Evolutionary conservation across 92 coral and sea anemone genomes (phyloP).

Genomic region (Epizoanthus rinbou): DNA sequence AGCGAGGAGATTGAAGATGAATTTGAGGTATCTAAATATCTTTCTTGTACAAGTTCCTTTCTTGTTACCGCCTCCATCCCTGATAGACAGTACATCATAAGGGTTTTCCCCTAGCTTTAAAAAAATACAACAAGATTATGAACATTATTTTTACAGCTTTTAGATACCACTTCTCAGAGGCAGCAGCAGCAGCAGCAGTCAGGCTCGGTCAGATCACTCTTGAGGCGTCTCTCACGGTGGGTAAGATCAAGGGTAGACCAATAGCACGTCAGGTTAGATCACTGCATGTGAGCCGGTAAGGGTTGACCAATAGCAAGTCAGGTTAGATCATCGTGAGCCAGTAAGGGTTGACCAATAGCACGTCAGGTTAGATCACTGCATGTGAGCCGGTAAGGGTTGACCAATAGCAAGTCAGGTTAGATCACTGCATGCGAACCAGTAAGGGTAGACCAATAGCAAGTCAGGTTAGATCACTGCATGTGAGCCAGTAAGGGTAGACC

Average conservation of each 20-base stretch:
- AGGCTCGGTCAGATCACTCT: slow-evolving; percentile 54
- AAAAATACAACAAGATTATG: neutral
- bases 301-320: too few species aligned
- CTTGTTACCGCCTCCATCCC: too few species aligned
- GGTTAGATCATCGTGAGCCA: too few species aligned
- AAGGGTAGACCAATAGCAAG: neutral
- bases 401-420: slow-evolving; percentile 12
- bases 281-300: too few species aligned
- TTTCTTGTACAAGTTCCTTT: neutral
- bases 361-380: too few species aligned
- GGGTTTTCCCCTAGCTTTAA: too few species aligned
- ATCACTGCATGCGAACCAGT: slow-evolving; percentile 38
- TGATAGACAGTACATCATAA: too few species aligned
- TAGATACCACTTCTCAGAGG: slow-evolving; percentile 7
- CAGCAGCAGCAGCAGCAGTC: slow-evolving; percentile 40
- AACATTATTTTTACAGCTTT: slow-evolving; percentile 20
- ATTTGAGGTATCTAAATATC: slow-evolving; percentile 41
- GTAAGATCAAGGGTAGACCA: slow-evolving; percentile 19
- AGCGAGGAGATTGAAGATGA: slow-evolving; percentile 60
- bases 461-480: too few species aligned
- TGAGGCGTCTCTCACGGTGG: slow-evolving; percentile 50
- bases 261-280: neutral
- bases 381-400: too few species aligned
- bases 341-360: too few species aligned
- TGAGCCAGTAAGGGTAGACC: too few species aligned